Evolutionary conservation across 2,888 invertebrate species (phyloP), one percentile per base, ranked within the genome.

Genomic region (Bembecia ichneumoniformis): DNA sequence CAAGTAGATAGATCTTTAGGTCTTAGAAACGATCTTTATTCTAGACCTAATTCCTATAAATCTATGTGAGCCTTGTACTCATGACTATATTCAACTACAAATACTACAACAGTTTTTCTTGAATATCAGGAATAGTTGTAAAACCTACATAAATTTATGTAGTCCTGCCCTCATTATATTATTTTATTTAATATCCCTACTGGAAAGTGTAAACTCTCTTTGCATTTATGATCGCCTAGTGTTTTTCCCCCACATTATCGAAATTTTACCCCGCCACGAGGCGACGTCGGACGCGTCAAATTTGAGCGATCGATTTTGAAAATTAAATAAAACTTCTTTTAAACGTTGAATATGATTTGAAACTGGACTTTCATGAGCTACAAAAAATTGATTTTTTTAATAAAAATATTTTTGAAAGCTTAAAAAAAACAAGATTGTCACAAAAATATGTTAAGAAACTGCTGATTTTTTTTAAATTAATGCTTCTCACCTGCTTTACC

Each of bases 171-270:
- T 51, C 52, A 74, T 69, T 77, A 77, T 79, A 77, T 81, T 80
- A 73, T 77, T 77, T 76, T 75, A 75, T 77, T 75, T 74, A 74
- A 79, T 63, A 58, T 53, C 53, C 60, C 57, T 57, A 57, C 53
- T 53, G 56, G 49, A 17, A 51, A 36, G 52, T 54, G 48, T 46
- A 36, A 28, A 62, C 35, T 55, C 64, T 63, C 60, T 52, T 14
- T 0, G 9, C 4, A 36, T 15, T 60, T 53, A 63, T 82, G 66
- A 1, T 10, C 3, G 55, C 80, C 77, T 79, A 58, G 78, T 81
- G 70, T 57, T 64, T 74, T 78, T 79, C 75, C 77, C 77, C 77
- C 77, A 80, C 74, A 76, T 73, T 76, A 77, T 74, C 68, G 77
- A 78, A 80, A 73, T 56, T 66, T 75, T 75, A 71, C 70, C 72